Evolutionary conservation across 2,888 invertebrate genomes (phyloP).

Genomic region (Galeopsomyia nigrocyanea): DNA sequence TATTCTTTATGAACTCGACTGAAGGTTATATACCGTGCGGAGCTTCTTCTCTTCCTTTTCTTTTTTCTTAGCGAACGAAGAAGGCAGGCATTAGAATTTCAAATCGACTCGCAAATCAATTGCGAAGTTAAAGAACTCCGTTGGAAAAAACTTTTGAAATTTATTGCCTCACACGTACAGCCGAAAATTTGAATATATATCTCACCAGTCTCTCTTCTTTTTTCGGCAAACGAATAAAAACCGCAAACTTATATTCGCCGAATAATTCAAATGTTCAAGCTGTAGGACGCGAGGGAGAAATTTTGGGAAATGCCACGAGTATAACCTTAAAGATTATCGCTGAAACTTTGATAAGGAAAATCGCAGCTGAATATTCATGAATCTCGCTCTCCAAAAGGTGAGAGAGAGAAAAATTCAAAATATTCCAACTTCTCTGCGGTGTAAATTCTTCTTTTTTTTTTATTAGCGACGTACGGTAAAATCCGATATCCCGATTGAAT

Average conservation of each 20-base stretch:
- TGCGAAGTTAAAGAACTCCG: too few species aligned
- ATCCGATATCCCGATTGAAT: constrained; percentile 35
- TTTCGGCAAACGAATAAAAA: not conserved
- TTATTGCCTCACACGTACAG: not conserved
- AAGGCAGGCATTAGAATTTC: too few species aligned
- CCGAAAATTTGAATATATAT: not conserved
- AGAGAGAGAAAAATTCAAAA: too few species aligned
- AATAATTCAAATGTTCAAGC: constrained; percentile 1
- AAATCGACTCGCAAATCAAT: too few species aligned
- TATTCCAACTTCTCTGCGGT: too few species aligned
- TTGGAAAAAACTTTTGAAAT: too few species aligned
- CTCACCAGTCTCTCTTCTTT: not conserved
- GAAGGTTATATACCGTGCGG: too few species aligned
- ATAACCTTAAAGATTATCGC: not conserved
- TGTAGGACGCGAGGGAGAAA: not conserved
- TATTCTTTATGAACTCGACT: too few species aligned
- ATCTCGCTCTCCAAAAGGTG: not conserved
- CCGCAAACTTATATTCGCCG: not conserved
- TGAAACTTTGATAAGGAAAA: constrained; percentile 29
- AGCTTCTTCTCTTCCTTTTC: too few species aligned
- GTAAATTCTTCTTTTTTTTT: too few species aligned
- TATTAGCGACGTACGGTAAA: constrained; percentile 26
- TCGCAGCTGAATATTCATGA: constrained; percentile 28
- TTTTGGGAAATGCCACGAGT: constrained; percentile 2
- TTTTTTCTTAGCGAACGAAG: too few species aligned